Evolutionary conservation across 2,888 invertebrate species (phyloP).

Genomic region (Dryadula phaetusa): DNA sequence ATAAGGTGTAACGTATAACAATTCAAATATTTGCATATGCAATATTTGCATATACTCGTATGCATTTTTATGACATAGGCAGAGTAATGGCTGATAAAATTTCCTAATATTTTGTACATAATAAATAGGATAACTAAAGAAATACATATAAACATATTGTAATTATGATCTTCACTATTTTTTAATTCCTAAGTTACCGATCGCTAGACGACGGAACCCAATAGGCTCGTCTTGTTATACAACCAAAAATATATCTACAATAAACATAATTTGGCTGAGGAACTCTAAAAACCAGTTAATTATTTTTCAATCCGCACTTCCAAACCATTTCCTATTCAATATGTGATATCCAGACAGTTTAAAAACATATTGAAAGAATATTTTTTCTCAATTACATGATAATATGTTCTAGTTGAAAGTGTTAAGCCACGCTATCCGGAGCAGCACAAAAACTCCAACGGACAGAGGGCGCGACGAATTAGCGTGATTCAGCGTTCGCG

Average conservation of each 20-base stretch:
- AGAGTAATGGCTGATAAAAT: no score
- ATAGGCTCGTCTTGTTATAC: no score
- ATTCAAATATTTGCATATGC: no score
- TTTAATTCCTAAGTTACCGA: no score
- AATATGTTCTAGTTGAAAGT: constrained; percentile 46
- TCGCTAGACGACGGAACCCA: no score
- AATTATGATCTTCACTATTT: no score
- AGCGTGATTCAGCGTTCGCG: constrained; percentile 71
- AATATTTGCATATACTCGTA: no score
- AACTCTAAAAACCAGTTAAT: constrained; percentile 15
- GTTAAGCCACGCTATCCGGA: constrained; percentile 44
- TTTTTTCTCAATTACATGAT: constrained; percentile 37
- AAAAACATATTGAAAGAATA: constrained; percentile 29
- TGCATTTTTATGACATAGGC: no score
- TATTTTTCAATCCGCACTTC: constrained; percentile 20
- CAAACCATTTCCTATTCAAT: constrained; percentile 15
- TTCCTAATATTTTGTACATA: no score
- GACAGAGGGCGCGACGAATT: constrained; percentile 77
- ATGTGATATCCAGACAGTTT: constrained; percentile 16
- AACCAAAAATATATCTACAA: background rate
- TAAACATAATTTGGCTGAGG: background rate
- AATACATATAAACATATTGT: no score
- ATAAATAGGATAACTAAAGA: no score
- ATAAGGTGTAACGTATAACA: no score
- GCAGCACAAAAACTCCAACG: constrained; percentile 66